Evolutionary conservation across 2,113 vertebrate species (phyloP).

Genomic region (Circaetus cinerascens): DNA sequence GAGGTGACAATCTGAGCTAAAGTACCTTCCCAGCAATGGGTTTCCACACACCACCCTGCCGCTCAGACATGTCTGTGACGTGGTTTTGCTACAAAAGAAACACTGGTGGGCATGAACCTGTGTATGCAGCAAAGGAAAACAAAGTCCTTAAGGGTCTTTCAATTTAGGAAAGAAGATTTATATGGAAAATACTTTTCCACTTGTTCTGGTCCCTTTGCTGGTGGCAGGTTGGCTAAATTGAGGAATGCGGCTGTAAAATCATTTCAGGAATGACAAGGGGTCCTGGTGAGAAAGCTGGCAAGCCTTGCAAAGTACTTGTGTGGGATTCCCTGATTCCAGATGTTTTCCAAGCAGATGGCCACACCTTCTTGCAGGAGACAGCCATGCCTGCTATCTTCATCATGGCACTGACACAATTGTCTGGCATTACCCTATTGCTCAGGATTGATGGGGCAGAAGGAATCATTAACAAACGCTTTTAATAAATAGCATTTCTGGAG

Average conservation of each 20-base stretch:
- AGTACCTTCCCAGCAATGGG: background rate
- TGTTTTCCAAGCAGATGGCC: background rate
- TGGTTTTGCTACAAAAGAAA: background rate
- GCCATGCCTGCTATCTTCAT: background rate
- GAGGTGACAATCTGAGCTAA: background rate
- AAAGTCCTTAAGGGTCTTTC: background rate
- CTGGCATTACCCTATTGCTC: background rate
- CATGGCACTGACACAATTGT: background rate
- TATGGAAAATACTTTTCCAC: background rate
- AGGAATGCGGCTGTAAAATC: background rate
- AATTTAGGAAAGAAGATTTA: background rate
- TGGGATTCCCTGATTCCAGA: background rate
- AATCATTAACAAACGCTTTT: background rate
- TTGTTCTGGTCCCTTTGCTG: background rate
- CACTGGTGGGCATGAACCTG: background rate
- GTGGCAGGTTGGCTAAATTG: background rate
- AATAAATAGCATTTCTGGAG: background rate
- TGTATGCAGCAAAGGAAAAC: background rate
- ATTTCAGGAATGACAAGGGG: background rate
- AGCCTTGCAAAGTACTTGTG: background rate
- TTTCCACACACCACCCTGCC: background rate
- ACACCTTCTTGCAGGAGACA: background rate
- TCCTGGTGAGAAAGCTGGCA: background rate
- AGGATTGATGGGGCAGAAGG: background rate
- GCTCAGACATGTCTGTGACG: accelerated